Base-by-base conservation (phyloP, 2,113 vertebrate species). In the Sciurus niger region DNA sequence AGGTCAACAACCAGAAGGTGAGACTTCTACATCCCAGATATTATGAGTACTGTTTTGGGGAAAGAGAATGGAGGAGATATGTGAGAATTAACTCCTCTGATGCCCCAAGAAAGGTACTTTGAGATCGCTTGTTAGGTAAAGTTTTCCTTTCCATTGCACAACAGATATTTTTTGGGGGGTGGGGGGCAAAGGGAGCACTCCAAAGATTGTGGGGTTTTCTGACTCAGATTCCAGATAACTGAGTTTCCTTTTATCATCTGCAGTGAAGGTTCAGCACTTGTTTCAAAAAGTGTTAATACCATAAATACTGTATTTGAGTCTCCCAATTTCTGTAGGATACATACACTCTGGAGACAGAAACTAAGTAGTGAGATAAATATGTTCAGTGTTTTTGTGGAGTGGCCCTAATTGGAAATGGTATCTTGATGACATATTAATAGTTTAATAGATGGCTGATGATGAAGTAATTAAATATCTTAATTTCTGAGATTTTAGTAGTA, bases 201-300 rank as follows among this genome's bases (percentile, higher is more conserved):
- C 32, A 43, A 40, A 88, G 43, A 2, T 90, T 67, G 2, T 34
- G 14, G 80, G 3, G 4, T 68, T 83, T 88, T 85, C 85, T 90
- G n/a, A 20, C 30, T 74, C 40, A 80, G 7, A 84, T 88, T 53
- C 65, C 24, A 90, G 78, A 82, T 72, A 85, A 72, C 25, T 74
- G 55, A 89, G 4, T 91, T 91, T 89, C 11, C 17, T 32, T 95
- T 84, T 93, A 58, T 17, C 25, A 16, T 84, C 43, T 85, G 30
- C 30, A 68, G 0, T 84, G 84, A 65, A 70, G 7, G 34, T 68
- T 4, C 22, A 32, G 22, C 48, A 7, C 7, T 94, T 89, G 20
- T 89, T 92, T 97, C 4, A 78, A 68, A 86, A 82, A 79, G 12
- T 37, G 8, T 65, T 55, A 68, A 74, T 90, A 30, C 25, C 37